Evolutionary conservation across 2,888 invertebrate genomes (phyloP), one percentile per base, ranked within the genome.

Genomic region (Azorinus chamasolen): DNA sequence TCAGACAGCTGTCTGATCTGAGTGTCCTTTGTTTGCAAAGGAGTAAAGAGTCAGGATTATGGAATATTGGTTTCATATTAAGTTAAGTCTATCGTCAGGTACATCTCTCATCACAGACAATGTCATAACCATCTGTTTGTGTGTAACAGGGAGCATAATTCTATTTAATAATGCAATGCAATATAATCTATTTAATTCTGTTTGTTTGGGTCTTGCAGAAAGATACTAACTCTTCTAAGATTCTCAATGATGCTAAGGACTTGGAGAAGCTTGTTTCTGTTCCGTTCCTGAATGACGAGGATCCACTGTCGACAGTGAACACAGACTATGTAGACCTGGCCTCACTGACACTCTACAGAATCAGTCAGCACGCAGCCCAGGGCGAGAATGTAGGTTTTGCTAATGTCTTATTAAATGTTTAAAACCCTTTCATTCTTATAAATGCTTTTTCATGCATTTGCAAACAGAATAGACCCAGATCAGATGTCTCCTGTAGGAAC

Each of bases 261-360:
- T 45, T 81, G 37, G 78, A 81, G 58, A 58, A 62, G 32, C 22
- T 81, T 24, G 78, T 81, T 20, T 71, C 77, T 6, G 81, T 71
- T 14, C 77, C 73, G 5, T 74, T 74, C 43, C 64, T 51, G 57
- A 77, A 77, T 43, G 53, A 68, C 12, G 70, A 79, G 25, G 81
- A 78, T 37, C 70, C 77, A 0, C 25, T 72, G 24, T 73, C 74
- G 1, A 71, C 69, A 5, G 66, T 81, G 6, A 81, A 81, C 46
- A 57, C 78, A 4, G 81, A 81, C 45, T 81, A 72, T 65, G 81
- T 81, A n/a, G 71, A 78, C 55, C 59, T 81, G n/a, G 81, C 78
- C 10, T 81, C 81, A 8, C 57, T 66, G 12, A 74, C 75, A 4
- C 74, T 81, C 18, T 62, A 70, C 46, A 48, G 78, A 14, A 72